phyloP scores from a whole-genome alignment of 64 coral and sea anemone species.

The Cladopsammia gracilis region DNA sequence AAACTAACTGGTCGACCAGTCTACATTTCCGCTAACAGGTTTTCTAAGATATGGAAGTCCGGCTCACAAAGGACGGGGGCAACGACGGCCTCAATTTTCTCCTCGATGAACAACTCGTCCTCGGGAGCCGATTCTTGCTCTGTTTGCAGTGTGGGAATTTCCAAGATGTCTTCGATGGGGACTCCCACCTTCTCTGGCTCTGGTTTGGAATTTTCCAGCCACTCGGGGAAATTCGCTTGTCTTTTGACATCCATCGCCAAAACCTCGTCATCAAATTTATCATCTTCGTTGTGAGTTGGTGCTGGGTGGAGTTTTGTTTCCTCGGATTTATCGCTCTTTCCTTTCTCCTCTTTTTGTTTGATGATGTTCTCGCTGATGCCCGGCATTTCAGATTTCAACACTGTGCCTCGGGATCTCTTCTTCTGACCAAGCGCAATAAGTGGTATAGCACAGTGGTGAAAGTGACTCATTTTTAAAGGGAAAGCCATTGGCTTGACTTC shows the following conservation, averaged over 20 bases:
- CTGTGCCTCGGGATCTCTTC: no score
- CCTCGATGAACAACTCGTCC: background rate
- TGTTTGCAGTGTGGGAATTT: background rate
- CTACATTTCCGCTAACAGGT: no score
- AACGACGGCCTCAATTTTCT: background rate
- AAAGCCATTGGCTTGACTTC: no score
- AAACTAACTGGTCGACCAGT: no score
- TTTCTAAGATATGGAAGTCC: background rate
- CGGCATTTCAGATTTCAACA: background rate
- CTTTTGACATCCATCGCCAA: background rate
- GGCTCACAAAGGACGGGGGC: no score
- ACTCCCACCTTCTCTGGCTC: constrained; percentile 18
- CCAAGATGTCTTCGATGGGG: constrained; percentile 1
- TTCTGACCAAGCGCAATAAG: no score
- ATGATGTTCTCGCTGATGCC: background rate
- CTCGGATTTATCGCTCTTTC: background rate
- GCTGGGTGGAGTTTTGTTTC: background rate
- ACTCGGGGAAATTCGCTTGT: background rate
- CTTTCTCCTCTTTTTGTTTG: constrained; percentile 22
- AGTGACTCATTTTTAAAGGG: no score
- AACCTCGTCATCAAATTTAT: constrained; percentile 20
- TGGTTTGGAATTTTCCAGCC: background rate
- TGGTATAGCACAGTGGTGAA: no score
- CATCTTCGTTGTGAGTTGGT: background rate
- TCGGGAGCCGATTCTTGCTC: background rate